Base-by-base conservation (phyloP, 2,888 invertebrate genomes). In the Sisyra terminalis region DNA sequence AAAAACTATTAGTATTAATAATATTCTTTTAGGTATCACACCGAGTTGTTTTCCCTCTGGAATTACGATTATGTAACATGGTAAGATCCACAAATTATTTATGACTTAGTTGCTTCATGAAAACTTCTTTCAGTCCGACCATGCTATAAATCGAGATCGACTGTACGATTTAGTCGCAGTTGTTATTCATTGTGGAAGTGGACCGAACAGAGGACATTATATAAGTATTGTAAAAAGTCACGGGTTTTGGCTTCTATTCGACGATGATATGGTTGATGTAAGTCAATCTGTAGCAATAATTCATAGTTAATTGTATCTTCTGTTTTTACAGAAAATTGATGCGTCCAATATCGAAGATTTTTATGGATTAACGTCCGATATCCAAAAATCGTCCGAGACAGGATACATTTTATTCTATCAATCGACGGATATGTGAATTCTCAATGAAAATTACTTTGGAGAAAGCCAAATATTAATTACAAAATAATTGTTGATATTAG, bases 331-430 rank as follows among this genome's bases (percentile, higher is more conserved):
- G 92, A 98, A 98, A 83, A 97, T 99, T 57, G 98, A 99, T 62
- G 90, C 94, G 43, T 90, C 94, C 45, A 85, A 90, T 52, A 96
- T 99, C 66, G 98, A 99, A 73, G 98, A 99, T 66, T 99, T 99
- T 67, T 98, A 96, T 67, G 97, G 98, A 58, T 78, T 98, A 57
- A 93, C 97, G 45, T 92, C 94, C 47, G 97, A 97, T 64, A 86
- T 93, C 59, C 96, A 96, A 64, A 98, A 98, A 67, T 96, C 94
- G 50, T 97, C 97, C 31, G 98, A 99, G 70, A 97, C 98, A 43
- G 98, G 97, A 55, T 99, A 99, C 67, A 98, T 99, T 61, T 70
- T 99, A 55, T 99, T 99, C 70, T 99, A 99, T 69, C 94, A 94
- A 66, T 92, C 92, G 45, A 78, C 85, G 57, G 88, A 89, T 66